Percentiles rank a stretch among this genome's conserved stretches.
Conservation (phyloP, 2,113 vertebrate genomes). For the Corythoichthys intestinalis region DNA sequence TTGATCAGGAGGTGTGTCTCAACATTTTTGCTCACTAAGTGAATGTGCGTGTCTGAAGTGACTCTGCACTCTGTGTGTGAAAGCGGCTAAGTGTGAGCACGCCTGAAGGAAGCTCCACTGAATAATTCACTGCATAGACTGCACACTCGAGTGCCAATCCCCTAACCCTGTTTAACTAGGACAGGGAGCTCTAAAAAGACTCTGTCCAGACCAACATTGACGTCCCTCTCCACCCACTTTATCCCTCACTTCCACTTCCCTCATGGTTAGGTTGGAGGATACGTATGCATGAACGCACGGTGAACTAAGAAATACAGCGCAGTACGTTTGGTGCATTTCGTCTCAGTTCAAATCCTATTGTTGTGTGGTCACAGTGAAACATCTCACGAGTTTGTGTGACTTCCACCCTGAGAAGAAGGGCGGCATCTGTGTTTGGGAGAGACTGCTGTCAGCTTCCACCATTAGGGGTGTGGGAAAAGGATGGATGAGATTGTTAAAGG, state of each 20-base stretch:
- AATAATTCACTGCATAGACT: slow-evolving; percentile 67
- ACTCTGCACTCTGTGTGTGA: slow-evolving; percentile 21
- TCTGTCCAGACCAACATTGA: slow-evolving; percentile 24
- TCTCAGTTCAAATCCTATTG: slow-evolving; percentile 29
- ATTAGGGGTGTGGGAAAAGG: slow-evolving; percentile 35
- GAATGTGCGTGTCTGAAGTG: slow-evolving; percentile 11
- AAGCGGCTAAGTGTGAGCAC: slow-evolving; percentile 28
- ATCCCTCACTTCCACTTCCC: slow-evolving; percentile 4
- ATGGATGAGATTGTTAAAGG: slow-evolving; percentile 53
- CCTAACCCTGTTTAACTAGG: slow-evolving; percentile 51
- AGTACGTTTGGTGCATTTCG: slow-evolving; percentile 31
- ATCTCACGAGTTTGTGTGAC: slow-evolving; percentile 10
- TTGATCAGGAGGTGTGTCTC: not conserved
- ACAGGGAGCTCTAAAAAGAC: slow-evolving; percentile 47
- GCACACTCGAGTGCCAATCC: slow-evolving; percentile 44
- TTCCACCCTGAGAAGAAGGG: not conserved
- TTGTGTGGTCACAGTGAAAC: slow-evolving; percentile 4
- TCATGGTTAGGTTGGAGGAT: slow-evolving; percentile 13
- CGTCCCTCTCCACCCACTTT: slow-evolving; percentile 24
- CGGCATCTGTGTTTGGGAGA: slow-evolving; percentile 6
- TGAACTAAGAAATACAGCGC: slow-evolving; percentile 13
- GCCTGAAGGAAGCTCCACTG: slow-evolving; percentile 53
- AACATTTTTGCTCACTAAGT: slow-evolving; percentile 1
- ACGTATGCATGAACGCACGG: slow-evolving; percentile 13
- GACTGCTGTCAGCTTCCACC: slow-evolving; percentile 38